Base-by-base conservation (phyloP, 2,797 vertebrate genomes). In the Petrocephalus schoutedeni region DNA sequence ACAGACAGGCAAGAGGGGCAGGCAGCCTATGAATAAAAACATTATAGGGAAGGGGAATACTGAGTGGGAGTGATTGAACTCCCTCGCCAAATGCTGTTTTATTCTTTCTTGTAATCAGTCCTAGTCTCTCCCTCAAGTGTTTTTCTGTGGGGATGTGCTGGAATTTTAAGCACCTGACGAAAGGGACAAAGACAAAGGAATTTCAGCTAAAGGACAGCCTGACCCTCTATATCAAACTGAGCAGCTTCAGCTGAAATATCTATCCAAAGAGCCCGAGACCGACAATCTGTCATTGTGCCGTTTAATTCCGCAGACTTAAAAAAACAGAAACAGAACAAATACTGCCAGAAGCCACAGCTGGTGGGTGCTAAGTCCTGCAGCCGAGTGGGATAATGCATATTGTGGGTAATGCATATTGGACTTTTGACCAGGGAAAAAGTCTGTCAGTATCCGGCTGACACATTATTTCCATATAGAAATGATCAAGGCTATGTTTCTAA, bases 61-160 rank as follows among this genome's bases (percentile, higher is more conserved):
- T 56, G 36, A 59, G 28, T 32, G 84, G 54, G 84, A 86, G 84
- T 86, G 84, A 86, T 86, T 86, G 84, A 86, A 86, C 54, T 86
- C 84, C 56, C 84, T 58, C 53, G 56, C 56, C 84, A 86, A 57
- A 58, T 23, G 28, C 28, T 41, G 51, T 41, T 36, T 58, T 86
- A 59, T 58, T 57, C 84, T 86, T 86, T 58, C 84, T n/a, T 58
- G 53, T 86, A 86, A 86, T 86, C 84, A 86, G 84, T 86, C 84
- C 28, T 57, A 41, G 49, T 86, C 53, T 58, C 51, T 57, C 84
- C 56, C 84, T 86, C 84, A 86, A 57, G 84, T 57, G 53, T 86
- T 86, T 86, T 57, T 86, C 74, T 28, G 84, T 32, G 84, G 84
- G 56, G 56, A 41, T 58, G 84, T 57, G 56, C 28, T 58, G 56